Base-by-base conservation (phyloP, 2,888 invertebrate species). In the Cordilura impudica region DNA sequence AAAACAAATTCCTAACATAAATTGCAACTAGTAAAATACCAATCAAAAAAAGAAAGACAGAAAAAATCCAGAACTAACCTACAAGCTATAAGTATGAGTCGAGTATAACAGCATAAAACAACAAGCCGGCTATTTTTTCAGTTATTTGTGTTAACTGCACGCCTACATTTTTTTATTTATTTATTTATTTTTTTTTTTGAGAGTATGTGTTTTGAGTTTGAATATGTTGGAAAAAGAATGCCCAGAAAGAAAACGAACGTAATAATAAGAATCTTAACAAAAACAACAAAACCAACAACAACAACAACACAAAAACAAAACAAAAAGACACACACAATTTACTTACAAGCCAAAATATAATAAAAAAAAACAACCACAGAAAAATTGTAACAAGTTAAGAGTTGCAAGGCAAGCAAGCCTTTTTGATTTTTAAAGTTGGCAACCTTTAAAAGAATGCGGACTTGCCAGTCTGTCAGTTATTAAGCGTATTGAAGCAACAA, bases 401-500 rank as follows among this genome's bases (percentile, higher is more conserved):
- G 77, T 77, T 73, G 80, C 79, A 81, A 78, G 79, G 81, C 81
- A 77, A 79, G 73, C 81, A 61, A 74, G 74, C 74, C 77, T 67
- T 71, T 80, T 73, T 80, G 58, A 63, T 66, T 81, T 81, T 74
- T 82, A 81, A 87, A 87, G 84, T 85, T 88, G 87, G 84, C 87
- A 87, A 87, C 88, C 87, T 88, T 87, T 88, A 82, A 88, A 87
- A 88, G 87, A 87, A 87, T 87, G 87, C 87, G 87, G 87, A 87
- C 86, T 86, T 84, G 71, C 75, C 56, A 78, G 84, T 84, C 79
- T 79, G 76, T 77, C 78, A 77, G 83, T 73, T 70, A 70, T 63
- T 70, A 65, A 49, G n/a, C 49, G 63, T 56, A 75, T 60, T 18
- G 29, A 45, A 66, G 35, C 63, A 63, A 47, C 53, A 19, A 51